phyloP scores from a whole-genome alignment of 2,113 vertebrate species.

The Odobenus rosmarus region DNA sequence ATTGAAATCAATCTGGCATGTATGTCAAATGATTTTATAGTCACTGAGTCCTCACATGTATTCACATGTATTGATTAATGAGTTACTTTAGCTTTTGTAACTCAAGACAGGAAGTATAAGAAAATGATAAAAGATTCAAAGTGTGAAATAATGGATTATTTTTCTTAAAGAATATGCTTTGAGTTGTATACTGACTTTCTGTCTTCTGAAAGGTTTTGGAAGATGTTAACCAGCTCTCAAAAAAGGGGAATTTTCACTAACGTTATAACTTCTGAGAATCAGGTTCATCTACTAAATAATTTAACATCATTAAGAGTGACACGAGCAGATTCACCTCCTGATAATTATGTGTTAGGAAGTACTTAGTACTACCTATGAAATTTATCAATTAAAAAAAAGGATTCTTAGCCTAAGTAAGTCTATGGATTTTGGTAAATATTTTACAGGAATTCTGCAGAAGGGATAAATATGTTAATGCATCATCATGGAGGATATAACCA shows the following conservation, averaged over 20 bases:
- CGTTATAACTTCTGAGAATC: constrained; percentile 20
- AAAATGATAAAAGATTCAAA: background rate
- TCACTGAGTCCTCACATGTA: no score
- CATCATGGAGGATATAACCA: background rate
- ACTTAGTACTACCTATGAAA: background rate
- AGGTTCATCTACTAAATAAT: background rate
- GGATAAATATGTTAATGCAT: background rate
- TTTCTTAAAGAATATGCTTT: background rate
- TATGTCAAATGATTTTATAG: no score
- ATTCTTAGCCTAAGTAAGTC: background rate
- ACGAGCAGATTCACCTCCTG: background rate
- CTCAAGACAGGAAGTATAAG: no score
- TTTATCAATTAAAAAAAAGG: background rate
- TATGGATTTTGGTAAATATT: background rate
- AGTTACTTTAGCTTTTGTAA: no score
- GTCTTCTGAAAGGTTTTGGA: background rate
- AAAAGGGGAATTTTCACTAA: background rate
- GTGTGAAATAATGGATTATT: background rate
- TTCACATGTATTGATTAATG: no score
- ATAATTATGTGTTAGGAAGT: background rate
- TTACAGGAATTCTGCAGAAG: background rate
- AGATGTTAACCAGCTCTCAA: background rate
- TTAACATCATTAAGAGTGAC: background rate
- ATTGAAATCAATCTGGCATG: no score
- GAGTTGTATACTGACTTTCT: background rate